Conservation (phyloP, 2,113 vertebrate species). For the Solea solea region DNA sequence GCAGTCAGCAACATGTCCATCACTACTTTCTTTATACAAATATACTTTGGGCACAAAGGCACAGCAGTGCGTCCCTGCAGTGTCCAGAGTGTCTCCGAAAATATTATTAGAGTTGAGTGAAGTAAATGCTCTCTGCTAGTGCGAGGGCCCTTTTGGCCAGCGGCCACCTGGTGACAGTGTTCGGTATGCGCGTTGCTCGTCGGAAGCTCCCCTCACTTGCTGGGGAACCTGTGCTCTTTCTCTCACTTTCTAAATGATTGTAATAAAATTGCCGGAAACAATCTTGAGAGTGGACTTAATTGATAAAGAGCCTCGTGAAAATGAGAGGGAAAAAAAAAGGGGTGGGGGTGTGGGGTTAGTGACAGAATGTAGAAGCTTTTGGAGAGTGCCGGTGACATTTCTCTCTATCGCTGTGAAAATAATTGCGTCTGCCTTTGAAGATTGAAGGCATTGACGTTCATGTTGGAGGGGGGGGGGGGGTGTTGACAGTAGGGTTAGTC, state of each 20-base stretch:
- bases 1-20: conserved; percentile 17
- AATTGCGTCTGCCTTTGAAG: conserved; percentile 48
- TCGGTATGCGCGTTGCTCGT: conserved; percentile 55
- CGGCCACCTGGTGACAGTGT: conserved; percentile 37
- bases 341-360: conserved; percentile 29
- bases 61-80: conserved; percentile 5
- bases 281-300: conserved; percentile 67
- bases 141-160: conserved; percentile 25
- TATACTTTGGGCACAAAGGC: not conserved
- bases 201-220: conserved; percentile 29
- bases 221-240: conserved; percentile 39
- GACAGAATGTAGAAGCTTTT: conserved; percentile 53
- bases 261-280: conserved; percentile 75
- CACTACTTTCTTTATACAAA: conserved; percentile 4
- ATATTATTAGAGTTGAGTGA: conserved; percentile 42
- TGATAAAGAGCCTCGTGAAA: conserved; percentile 63
- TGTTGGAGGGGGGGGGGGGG: not conserved
- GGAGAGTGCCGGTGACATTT: conserved; percentile 65
- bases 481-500: conserved; percentile 11
- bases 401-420: conserved; percentile 42
- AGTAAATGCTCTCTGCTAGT: conserved; percentile 36
- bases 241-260: conserved; percentile 71
- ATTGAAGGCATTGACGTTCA: not conserved
- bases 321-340: conserved; percentile 14
- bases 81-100: not conserved